Conservation (phyloP, 2,888 invertebrate species). For the Tipula unca region DNA sequence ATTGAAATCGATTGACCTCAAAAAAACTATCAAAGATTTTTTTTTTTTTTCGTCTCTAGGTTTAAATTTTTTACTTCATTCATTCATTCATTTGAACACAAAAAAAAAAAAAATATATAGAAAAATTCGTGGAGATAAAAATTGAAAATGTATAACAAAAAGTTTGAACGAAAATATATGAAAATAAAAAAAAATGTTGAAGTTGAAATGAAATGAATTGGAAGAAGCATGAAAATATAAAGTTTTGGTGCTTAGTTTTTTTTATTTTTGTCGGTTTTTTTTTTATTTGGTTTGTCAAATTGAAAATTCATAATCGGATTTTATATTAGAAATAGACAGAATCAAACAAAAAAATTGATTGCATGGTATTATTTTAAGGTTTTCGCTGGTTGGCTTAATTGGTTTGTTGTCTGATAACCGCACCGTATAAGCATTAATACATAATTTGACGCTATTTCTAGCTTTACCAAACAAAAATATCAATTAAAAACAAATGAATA, state of each 20-base stretch:
- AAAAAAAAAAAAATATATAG: neutral
- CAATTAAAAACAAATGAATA: too few relatives aligned
- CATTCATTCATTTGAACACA: neutral
- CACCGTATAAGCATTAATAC: neutral
- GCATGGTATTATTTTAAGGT: neutral
- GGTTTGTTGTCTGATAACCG: neutral
- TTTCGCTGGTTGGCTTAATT: neutral
- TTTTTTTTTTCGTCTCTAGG: neutral
- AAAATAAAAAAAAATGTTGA: neutral
- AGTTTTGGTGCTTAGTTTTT: neutral
- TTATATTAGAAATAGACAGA: neutral
- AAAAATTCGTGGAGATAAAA: neutral
- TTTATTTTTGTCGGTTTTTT: neutral
- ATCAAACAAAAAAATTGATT: neutral
- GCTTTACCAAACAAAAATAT: too few relatives aligned
- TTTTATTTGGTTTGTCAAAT: neutral
- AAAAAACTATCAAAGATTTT: slow-evolving; percentile 1
- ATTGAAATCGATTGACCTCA: slow-evolving; percentile 14
- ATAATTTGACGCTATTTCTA: neutral
- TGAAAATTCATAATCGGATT: slow-evolving; percentile 8
- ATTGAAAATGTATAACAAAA: slow-evolving; percentile 4
- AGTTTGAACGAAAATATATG: neutral
- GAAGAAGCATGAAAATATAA: neutral
- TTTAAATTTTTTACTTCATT: neutral
- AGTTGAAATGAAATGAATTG: neutral